phyloP scores from a whole-genome alignment of 2,888 invertebrate species.

The Cheiracanthium punctorium region DNA sequence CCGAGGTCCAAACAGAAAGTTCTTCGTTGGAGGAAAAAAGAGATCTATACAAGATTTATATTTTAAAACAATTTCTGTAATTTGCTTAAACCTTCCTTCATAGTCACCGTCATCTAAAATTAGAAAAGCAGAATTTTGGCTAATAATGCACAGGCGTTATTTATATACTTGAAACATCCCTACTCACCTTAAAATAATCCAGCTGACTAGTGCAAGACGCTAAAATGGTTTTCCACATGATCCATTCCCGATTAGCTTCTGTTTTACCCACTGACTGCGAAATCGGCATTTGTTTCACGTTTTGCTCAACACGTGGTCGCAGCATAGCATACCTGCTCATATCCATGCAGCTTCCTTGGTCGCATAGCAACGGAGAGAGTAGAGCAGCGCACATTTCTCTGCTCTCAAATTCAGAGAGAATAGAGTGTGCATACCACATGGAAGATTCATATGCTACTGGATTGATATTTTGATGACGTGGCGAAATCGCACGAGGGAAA shows the following conservation, averaged over 20 bases:
- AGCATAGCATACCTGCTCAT: slow-evolving; percentile 16
- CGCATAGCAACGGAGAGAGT: background rate
- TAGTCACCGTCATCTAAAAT: no score
- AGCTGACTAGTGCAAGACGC: background rate
- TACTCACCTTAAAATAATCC: background rate
- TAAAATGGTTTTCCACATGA: background rate
- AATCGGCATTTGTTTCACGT: background rate
- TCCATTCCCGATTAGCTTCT: background rate
- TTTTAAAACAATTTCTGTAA: no score
- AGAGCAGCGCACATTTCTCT: background rate
- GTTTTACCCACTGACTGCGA: background rate
- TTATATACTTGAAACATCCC: background rate
- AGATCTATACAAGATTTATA: no score
- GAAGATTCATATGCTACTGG: background rate
- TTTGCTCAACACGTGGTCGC: slow-evolving; percentile 31
- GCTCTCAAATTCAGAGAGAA: background rate
- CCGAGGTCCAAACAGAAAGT: no score
- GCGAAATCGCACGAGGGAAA: no score
- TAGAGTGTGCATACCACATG: background rate
- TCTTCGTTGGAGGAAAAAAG: no score
- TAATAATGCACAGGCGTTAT: no score
- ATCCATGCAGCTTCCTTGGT: background rate
- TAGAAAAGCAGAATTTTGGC: no score
- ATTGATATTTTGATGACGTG: slow-evolving; percentile 1
- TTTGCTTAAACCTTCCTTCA: no score